Conservation (phyloP, 2,888 invertebrate species). For the Phengaris alcon region DNA sequence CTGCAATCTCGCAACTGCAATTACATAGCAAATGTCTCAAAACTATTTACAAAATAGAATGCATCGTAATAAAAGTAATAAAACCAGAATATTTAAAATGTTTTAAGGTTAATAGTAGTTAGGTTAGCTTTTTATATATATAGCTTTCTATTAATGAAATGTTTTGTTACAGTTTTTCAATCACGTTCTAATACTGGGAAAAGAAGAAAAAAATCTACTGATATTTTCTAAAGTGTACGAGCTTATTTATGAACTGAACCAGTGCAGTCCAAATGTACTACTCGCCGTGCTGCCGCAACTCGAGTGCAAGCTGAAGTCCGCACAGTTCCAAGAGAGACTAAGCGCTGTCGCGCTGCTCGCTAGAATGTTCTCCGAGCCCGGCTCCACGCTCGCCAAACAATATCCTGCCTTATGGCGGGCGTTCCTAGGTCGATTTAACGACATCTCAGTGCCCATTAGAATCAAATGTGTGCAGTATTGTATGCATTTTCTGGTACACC, state of each 20-base stretch:
- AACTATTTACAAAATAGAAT: neutral
- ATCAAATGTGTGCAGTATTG: constrained; percentile 98
- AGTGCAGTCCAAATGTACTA: constrained; percentile 92
- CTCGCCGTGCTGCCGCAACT: constrained; percentile 94
- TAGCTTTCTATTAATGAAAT: neutral
- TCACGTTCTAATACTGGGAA: constrained; percentile 94
- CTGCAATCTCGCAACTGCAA: neutral
- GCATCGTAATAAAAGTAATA: neutral
- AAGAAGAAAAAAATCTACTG: constrained; percentile 88
- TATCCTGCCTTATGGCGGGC: constrained; percentile 94
- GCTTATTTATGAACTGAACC: constrained; percentile 96
- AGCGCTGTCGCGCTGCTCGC: constrained; percentile 93
- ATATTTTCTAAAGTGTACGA: constrained; percentile 94
- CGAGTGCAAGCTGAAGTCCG: constrained; percentile 96
- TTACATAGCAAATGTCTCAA: neutral
- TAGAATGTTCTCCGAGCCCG: constrained; percentile 97
- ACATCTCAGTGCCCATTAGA: constrained; percentile 94
- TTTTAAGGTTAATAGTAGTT: neutral
- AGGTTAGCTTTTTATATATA: too few relatives aligned
- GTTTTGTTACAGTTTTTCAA: constrained; percentile 90
- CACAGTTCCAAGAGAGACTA: constrained; percentile 92
- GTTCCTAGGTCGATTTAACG: constrained; percentile 95
- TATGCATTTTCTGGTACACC: constrained; percentile 97
- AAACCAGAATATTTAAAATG: neutral
- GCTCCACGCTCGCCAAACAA: constrained; percentile 91